Conservation (phyloP, 2,888 invertebrate species). For the Cosmopolites sordidus region DNA sequence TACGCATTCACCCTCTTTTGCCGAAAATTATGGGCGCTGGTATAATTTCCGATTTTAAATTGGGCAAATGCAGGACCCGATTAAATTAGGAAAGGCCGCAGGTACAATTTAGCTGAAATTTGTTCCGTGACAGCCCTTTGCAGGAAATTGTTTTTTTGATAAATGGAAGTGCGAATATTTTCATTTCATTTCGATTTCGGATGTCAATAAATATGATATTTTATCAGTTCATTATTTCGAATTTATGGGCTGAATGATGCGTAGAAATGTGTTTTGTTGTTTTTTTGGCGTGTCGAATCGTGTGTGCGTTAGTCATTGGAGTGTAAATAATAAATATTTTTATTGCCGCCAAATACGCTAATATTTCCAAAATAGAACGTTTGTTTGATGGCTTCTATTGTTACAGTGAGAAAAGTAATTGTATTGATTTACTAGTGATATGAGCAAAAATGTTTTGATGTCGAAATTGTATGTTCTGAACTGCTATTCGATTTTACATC, state of each 20-base stretch:
- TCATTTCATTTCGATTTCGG: constrained; percentile 24
- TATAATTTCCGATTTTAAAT: constrained; percentile 27
- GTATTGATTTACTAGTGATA: no score
- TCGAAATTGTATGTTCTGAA: no score
- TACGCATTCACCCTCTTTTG: constrained; percentile 12
- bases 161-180: constrained; percentile 25
- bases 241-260: constrained; percentile 13
- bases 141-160: constrained; percentile 28
- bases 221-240: constrained; percentile 14
- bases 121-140: constrained; percentile 20
- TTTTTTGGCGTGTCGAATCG: constrained; percentile 2
- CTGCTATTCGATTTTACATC: no score
- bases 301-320: neutral
- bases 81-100: constrained; percentile 27
- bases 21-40: constrained; percentile 21
- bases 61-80: constrained; percentile 24
- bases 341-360: neutral
- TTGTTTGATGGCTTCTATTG: neutral
- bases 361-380: neutral
- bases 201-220: constrained; percentile 23
- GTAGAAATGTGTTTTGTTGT: constrained; percentile 1
- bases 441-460: no score
- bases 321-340: constrained; percentile 1
- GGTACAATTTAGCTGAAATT: constrained; percentile 25
- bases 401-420: no score